Percentiles rank a stretch among this genome's conserved stretches.
Evolutionary conservation across 2,888 invertebrate species (phyloP).

Genomic region (Oxyscelio sp.): DNA sequence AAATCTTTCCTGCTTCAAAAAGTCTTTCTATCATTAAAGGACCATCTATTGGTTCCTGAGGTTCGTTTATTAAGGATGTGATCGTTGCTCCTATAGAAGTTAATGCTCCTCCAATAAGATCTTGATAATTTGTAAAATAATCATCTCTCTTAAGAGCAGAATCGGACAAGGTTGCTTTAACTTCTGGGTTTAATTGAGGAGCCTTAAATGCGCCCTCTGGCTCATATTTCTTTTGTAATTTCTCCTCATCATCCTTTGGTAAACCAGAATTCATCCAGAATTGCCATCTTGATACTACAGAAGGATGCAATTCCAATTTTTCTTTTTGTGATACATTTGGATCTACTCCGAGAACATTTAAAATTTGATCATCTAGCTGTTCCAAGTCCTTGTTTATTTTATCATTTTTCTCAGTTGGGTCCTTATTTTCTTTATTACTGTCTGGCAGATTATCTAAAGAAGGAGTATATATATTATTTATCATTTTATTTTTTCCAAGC

Average conservation of each 20-base stretch:
- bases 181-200: conserved; percentile 14
- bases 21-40: conserved; percentile 5
- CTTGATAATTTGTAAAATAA: conserved; percentile 20
- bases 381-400: not conserved
- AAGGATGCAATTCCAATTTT: not conserved
- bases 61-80: not conserved
- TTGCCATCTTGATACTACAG: conserved; percentile 1
- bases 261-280: conserved; percentile 5
- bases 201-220: conserved; percentile 8
- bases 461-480: too few species aligned
- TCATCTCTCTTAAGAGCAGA: conserved; percentile 33
- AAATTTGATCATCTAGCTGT: not conserved
- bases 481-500: too few species aligned
- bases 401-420: too few species aligned
- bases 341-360: not conserved
- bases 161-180: conserved; percentile 26
- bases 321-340: not conserved
- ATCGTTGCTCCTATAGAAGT: conserved; percentile 23
- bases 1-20: conserved; percentile 27
- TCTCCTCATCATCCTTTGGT: conserved; percentile 23
- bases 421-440: too few species aligned
- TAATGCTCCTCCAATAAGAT: conserved; percentile 11
- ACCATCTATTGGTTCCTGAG: conserved; percentile 12
- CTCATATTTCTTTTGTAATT: conserved; percentile 27
- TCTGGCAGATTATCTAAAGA: too few species aligned